These are phyloP conservation scores for Nansenia antarctica DNA, from an alignment of 2,113 vertebrate genomes.

Conservation along the genomic window DNA sequence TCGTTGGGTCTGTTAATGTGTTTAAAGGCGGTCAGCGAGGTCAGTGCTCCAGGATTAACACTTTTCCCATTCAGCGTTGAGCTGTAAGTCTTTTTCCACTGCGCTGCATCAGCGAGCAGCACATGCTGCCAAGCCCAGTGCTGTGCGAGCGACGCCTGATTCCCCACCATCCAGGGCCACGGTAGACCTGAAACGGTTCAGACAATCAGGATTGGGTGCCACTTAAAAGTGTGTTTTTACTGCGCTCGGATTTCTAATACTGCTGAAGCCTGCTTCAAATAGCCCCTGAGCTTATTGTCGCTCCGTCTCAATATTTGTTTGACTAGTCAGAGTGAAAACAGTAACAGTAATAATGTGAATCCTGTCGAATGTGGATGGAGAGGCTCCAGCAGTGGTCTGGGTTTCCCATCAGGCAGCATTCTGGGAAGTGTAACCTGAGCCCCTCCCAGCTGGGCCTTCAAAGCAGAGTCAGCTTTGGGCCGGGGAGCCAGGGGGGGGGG, in stretches of 20 bases:
- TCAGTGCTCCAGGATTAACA: conserved; percentile 15
- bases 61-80: conserved; percentile 26
- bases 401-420: conserved; percentile 53
- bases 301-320: conserved; percentile 48
- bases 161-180: conserved; percentile 31
- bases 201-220: conserved; percentile 19
- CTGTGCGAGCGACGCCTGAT: conserved; percentile 21
- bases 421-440: conserved; percentile 46
- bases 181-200: conserved; percentile 18
- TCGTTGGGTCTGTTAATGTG: conserved; percentile 17
- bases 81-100: background rate
- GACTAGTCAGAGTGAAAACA: conserved; percentile 39
- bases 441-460: conserved; percentile 62
- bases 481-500: conserved; percentile 21
- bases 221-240: conserved; percentile 44
- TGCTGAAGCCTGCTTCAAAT: background rate
- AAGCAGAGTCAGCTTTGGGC: conserved; percentile 46
- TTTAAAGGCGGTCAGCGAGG: conserved; percentile 16
- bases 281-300: background rate
- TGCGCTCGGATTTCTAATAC: conserved; percentile 17
- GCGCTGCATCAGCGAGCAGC: conserved; percentile 21
- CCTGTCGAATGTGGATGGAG: conserved; percentile 43
- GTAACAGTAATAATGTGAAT: conserved; percentile 48
- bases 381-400: conserved; percentile 9
- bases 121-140: conserved; percentile 10